These are phyloP conservation scores for Burhinus bistriatus DNA, from an alignment of 2,113 vertebrate genomes.

Conservation along the genomic window DNA sequence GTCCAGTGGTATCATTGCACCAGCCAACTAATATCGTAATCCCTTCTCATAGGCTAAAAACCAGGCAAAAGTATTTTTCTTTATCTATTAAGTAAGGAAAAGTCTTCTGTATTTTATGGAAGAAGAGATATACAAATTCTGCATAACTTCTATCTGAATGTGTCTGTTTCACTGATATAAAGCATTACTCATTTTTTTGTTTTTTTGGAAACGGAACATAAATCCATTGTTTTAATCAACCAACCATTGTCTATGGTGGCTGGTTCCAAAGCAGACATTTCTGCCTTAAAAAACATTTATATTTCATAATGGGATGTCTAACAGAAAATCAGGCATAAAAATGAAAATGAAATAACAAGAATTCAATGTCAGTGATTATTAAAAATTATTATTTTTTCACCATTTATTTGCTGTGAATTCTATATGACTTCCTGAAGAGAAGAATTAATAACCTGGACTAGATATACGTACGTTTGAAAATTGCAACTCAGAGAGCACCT, in stretches of 20 bases:
- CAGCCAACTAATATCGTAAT: background rate
- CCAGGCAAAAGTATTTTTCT: accelerated
- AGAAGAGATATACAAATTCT: background rate
- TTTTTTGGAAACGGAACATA: background rate
- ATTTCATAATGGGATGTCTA: background rate
- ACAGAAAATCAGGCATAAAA: background rate
- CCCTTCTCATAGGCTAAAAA: background rate
- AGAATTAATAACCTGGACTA: background rate
- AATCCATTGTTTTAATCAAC: background rate
- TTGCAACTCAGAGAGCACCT: accelerated
- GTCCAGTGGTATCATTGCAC: background rate
- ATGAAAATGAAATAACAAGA: background rate
- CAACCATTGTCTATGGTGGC: background rate
- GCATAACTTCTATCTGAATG: background rate
- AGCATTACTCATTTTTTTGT: background rate
- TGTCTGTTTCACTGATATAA: background rate
- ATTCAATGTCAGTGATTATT: background rate
- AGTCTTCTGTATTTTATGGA: background rate
- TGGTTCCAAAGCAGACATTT: background rate
- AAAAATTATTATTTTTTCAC: background rate
- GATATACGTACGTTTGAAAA: background rate
- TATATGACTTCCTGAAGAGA: background rate
- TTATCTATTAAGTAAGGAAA: background rate
- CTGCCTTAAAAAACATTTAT: background rate
- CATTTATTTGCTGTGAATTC: background rate